Conservation (phyloP, 2,888 invertebrate species). For the Slavum lentiscoides region DNA sequence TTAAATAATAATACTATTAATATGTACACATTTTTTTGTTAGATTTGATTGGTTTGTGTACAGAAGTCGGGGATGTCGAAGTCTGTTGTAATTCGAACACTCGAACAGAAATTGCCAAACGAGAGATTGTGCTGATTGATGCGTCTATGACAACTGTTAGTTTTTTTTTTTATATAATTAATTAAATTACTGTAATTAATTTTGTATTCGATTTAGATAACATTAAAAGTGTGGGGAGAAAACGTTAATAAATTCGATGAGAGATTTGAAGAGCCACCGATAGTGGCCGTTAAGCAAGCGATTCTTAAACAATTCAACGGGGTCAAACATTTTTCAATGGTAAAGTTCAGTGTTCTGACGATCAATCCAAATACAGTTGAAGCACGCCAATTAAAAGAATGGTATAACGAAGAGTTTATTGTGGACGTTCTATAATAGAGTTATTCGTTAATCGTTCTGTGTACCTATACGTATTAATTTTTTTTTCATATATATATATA, state of each 20-base stretch:
- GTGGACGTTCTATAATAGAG: not conserved
- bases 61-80: constrained; percentile 31
- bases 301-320: constrained; percentile 39
- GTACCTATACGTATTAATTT: too few species aligned
- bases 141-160: constrained; percentile 37
- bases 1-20: not conserved
- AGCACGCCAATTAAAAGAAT: constrained; percentile 18
- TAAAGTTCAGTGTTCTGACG: constrained; percentile 8
- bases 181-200: not conserved
- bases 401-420: constrained; percentile 15
- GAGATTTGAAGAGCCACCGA: not conserved
- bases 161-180: not conserved
- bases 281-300: constrained; percentile 30
- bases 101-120: constrained; percentile 28
- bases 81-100: constrained; percentile 1
- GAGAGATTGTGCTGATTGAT: constrained; percentile 39
- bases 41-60: constrained; percentile 46
- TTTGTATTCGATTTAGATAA: constrained; percentile 29
- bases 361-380: constrained; percentile 23
- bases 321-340: constrained; percentile 14
- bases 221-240: constrained; percentile 45
- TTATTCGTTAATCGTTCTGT: not conserved
- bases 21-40: constrained; percentile 12
- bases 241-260: constrained; percentile 21
- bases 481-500: too few species aligned